Conservation (phyloP, 2,888 invertebrate genomes). For the Polietes domitor region DNA sequence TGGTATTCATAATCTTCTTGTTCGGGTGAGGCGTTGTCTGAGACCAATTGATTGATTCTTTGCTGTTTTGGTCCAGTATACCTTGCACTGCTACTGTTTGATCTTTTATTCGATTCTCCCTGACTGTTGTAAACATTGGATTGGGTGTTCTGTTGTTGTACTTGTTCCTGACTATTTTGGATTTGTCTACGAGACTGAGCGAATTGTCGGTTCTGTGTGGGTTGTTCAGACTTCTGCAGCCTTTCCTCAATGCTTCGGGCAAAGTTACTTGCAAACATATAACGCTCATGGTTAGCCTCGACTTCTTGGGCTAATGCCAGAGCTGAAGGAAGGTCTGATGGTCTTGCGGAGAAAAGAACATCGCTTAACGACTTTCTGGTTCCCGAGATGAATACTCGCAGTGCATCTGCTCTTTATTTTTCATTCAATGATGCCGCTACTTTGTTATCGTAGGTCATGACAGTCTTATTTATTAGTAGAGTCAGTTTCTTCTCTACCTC, state of each 20-base stretch:
- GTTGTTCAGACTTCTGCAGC: not conserved
- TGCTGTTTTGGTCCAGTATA: conserved; percentile 44
- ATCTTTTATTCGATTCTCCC: conserved; percentile 34
- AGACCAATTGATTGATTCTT: conserved; percentile 47
- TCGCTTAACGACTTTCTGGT: conserved; percentile 47
- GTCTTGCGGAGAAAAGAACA: conserved; percentile 55
- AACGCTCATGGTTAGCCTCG: conserved; percentile 10
- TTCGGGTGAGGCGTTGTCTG: conserved; percentile 5
- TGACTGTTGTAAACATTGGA: conserved; percentile 3
- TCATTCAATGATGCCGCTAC: conserved; percentile 52
- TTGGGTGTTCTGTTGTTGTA: not conserved
- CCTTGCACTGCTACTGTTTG: conserved; percentile 29
- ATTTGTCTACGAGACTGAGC: not conserved
- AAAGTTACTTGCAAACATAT: conserved; percentile 3
- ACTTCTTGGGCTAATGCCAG: conserved; percentile 36
- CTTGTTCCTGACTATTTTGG: not conserved
- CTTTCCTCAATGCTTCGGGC: conserved; percentile 1
- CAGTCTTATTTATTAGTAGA: conserved; percentile 60
- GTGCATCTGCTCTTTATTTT: conserved; percentile 61
- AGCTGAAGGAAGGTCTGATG: conserved; percentile 34
- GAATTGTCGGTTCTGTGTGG: not conserved
- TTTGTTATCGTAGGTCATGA: conserved; percentile 46
- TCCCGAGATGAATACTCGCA: conserved; percentile 56
- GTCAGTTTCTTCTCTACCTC: conserved; percentile 65
- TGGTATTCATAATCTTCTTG: conserved; percentile 14